Base-by-base conservation (phyloP, 2,797 vertebrate genomes). In the Gymnodraco acuticeps region DNA sequence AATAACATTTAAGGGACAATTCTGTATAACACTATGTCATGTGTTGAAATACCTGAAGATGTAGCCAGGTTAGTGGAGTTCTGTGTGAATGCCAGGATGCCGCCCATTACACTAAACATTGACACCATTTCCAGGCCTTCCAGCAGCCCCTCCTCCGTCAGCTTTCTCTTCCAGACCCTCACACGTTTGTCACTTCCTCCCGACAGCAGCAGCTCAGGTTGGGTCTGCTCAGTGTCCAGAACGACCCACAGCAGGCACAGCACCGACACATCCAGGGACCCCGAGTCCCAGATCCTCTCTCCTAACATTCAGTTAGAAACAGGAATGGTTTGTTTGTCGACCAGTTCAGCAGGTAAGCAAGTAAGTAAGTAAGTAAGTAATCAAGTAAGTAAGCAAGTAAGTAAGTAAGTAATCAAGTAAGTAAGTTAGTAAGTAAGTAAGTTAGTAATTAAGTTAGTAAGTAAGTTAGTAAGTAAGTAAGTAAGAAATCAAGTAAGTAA, bases 31-130 rank as follows among this genome's bases (percentile, higher is more conserved):
- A 16, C 15, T 3, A 1, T 0, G 3, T 41, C 4, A 13, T 13
- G 9, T 71, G 65, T 67, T 46, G 1, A 19, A 13, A 70, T 64
- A 97, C 97, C 97, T 75, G 96, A 96, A 13, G 94, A 93, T 11
- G 96, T 92, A 0, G 95, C 96, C 87, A 97, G 75, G 78, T 95
- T 84, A 0, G 81, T 84, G 27, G 86, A 68, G 83, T 93, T 98
- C n/a, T 93, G 90, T 1, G 93, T 95, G 31, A 97, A 71, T 3
- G 95, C 94, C 43, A 91, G 87, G 62, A 97, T 69, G 15, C 86
- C 19, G 3, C 89, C 95, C 8, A 70, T 53, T 17, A 10, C 72
- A 10, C 68, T 76, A 23, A 95, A 92, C 23, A 77, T 12, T 64
- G 88, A 91, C 10, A 73, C 63, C 31, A 81, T 76, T 8, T 59